Evolutionary conservation across 1,140 invertebrate genomes (phyloP).

Genomic region (Orchestia grillus): DNA sequence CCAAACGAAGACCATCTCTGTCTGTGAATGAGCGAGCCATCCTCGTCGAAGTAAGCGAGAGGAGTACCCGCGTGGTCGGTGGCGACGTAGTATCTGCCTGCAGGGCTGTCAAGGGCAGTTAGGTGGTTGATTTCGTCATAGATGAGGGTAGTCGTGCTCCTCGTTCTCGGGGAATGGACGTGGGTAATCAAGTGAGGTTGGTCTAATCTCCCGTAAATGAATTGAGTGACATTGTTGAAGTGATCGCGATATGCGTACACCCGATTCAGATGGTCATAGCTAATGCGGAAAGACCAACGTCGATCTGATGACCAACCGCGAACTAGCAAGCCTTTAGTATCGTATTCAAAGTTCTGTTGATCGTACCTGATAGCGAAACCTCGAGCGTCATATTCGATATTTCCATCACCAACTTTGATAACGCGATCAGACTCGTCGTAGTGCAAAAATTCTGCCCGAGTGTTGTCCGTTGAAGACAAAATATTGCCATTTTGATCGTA

Average conservation of each 20-base stretch:
- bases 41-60: slow-evolving; percentile 88
- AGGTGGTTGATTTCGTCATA: slow-evolving; percentile 89
- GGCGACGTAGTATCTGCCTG: slow-evolving; percentile 89
- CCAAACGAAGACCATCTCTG: slow-evolving; percentile 93
- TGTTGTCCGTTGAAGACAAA: slow-evolving; percentile 87
- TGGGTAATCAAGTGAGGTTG: slow-evolving; percentile 86
- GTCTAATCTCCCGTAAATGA: slow-evolving; percentile 91
- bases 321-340: slow-evolving; percentile 86
- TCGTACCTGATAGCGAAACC: slow-evolving; percentile 65
- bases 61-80: slow-evolving; percentile 94
- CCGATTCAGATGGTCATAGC: slow-evolving; percentile 83
- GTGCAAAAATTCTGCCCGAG: slow-evolving; percentile 86
- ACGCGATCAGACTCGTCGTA: slow-evolving; percentile 94
- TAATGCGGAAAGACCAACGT: slow-evolving; percentile 77
- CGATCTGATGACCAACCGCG: slow-evolving; percentile 73
- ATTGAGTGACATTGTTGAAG: slow-evolving; percentile 75
- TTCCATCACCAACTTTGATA: slow-evolving; percentile 87
- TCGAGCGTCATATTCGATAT: slow-evolving; percentile 70
- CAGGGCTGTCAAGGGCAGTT: slow-evolving; percentile 79
- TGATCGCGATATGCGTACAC: slow-evolving; percentile 65
- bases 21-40: slow-evolving; percentile 91
- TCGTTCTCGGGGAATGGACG: slow-evolving; percentile 88
- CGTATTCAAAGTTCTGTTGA: slow-evolving; percentile 83
- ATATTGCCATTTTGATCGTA: slow-evolving; percentile 97
- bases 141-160: slow-evolving; percentile 84